Conservation (phyloP, 2,888 invertebrate species). For the Spilarctia lutea region DNA sequence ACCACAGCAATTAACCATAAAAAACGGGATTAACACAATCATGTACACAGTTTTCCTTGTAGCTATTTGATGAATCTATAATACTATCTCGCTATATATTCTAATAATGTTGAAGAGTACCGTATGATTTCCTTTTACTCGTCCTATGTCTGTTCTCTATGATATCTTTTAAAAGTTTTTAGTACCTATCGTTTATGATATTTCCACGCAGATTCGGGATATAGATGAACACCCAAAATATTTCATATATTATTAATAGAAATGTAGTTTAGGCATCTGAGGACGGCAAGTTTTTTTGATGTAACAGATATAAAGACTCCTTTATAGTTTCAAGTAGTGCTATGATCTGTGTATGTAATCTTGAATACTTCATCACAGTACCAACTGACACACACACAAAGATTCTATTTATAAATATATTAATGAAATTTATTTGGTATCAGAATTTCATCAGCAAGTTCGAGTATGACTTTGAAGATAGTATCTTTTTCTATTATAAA, state of each 20-base stretch:
- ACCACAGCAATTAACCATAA: too few species aligned
- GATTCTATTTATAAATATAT: background rate
- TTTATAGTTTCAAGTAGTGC: background rate
- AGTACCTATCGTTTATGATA: background rate
- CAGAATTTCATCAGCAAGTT: constrained; percentile 5
- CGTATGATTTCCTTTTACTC: background rate
- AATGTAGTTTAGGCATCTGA: background rate
- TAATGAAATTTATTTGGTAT: constrained; percentile 6
- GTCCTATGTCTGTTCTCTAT: background rate
- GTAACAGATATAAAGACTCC: background rate
- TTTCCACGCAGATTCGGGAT: background rate
- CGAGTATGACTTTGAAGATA: constrained; percentile 25
- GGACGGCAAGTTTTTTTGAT: background rate
- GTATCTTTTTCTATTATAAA: constrained; percentile 39
- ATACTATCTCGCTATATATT: background rate
- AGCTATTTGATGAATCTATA: background rate
- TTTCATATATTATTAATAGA: too few species aligned
- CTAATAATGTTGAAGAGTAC: too few species aligned
- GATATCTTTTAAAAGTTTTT: background rate
- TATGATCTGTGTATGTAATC: background rate
- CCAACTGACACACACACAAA: background rate
- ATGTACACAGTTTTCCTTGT: background rate
- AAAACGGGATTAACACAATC: too few species aligned
- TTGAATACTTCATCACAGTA: background rate
- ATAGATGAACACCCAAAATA: too few species aligned